Conservation (phyloP, 1,140 invertebrate species). For the Drosophila sechellia region DNA sequence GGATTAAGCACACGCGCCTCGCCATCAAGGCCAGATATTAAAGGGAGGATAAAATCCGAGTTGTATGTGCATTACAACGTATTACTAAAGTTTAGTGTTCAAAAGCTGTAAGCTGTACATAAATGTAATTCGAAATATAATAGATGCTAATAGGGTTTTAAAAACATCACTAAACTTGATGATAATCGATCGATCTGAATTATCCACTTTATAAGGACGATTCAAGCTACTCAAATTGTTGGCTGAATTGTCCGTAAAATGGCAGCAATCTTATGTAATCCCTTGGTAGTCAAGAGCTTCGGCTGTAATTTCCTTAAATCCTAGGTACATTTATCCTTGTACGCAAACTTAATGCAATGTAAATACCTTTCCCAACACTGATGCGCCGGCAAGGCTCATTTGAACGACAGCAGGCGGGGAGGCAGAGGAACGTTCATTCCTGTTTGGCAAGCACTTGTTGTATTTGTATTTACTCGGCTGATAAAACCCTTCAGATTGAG, state of each 20-base stretch:
- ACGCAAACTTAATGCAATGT: not conserved
- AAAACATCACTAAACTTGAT: no score
- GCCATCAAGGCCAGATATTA: constrained; percentile 26
- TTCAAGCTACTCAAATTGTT: no score
- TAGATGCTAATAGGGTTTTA: no score
- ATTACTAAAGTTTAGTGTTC: no score
- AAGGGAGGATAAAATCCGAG: not conserved
- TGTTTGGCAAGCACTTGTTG: constrained; percentile 41
- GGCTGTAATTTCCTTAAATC: no score
- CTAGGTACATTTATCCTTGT: not conserved
- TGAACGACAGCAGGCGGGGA: not conserved
- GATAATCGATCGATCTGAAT: no score
- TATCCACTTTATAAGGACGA: no score
- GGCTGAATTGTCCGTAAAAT: no score
- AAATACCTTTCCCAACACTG: not conserved
- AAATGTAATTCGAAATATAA: not conserved
- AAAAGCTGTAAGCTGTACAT: not conserved
- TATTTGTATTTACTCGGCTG: constrained; percentile 43
- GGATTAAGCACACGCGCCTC: constrained; percentile 49
- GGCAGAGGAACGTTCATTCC: constrained; percentile 8
- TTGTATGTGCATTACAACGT: not conserved
- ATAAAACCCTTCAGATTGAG: constrained; percentile 38
- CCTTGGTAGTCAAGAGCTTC: no score
- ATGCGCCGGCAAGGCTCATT: not conserved
- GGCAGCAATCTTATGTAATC: no score